phyloP scores from a whole-genome alignment of 2,113 vertebrate species.

The Butorides virescens region DNA sequence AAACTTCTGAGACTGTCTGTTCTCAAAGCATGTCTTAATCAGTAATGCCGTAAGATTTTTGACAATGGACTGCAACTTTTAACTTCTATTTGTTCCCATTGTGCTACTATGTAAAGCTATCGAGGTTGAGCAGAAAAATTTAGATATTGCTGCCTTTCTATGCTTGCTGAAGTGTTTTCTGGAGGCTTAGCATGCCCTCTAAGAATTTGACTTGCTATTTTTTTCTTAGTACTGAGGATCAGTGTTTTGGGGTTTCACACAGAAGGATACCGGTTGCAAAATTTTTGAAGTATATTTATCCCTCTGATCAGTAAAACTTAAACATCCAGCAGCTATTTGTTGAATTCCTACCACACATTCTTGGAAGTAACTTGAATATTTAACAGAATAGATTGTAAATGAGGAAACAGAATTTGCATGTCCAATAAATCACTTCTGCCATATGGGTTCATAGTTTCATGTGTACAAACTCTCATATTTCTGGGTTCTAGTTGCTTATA shows the following conservation, averaged over 20 bases:
- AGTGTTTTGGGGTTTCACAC: neutral
- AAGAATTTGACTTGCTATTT: neutral
- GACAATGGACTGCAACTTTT: neutral
- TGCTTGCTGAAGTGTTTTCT: neutral
- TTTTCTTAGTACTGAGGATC: neutral
- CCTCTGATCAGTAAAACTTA: neutral
- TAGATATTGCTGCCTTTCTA: neutral
- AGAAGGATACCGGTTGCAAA: neutral
- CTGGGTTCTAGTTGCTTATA: neutral
- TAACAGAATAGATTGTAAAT: neutral
- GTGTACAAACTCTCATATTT: neutral
- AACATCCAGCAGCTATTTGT: neutral
- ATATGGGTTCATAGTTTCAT: neutral
- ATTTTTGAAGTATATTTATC: neutral
- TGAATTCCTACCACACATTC: neutral
- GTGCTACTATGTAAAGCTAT: neutral
- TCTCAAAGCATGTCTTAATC: neutral
- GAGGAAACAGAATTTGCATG: neutral
- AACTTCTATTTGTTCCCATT: neutral
- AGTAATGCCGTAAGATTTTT: neutral
- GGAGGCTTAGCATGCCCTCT: neutral
- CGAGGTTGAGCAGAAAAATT: neutral
- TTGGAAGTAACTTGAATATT: neutral
- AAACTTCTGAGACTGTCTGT: neutral
- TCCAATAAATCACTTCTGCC: neutral